phyloP scores from a whole-genome alignment of 2,888 invertebrate species.

The Scotopteryx bipunctaria region DNA sequence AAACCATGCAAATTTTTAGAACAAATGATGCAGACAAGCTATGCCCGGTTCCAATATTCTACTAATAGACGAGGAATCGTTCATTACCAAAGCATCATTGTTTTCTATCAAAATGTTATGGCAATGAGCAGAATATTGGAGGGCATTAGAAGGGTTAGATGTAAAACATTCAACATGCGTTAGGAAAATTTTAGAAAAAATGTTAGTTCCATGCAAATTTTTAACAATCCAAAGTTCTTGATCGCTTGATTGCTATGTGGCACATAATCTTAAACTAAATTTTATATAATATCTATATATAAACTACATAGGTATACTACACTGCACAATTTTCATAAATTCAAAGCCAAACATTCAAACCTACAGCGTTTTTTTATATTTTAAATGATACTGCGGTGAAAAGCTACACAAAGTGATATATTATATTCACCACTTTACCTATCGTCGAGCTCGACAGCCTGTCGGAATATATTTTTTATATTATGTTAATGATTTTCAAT shows the following conservation, averaged over 20 bases:
- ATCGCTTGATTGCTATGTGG: conserved; percentile 71
- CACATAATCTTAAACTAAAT: conserved; percentile 43
- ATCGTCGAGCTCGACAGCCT: conserved; percentile 65
- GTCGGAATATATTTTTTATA: conserved; percentile 44
- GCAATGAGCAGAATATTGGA: too few species aligned
- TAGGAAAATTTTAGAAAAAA: conserved; percentile 17
- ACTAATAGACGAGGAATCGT: too few species aligned
- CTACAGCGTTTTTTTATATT: conserved; percentile 2
- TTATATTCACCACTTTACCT: conserved; percentile 56
- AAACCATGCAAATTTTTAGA: conserved; percentile 28
- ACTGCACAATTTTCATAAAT: conserved; percentile 41
- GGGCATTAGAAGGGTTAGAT: conserved; percentile 4
- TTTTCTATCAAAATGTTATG: too few species aligned
- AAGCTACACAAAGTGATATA: conserved; percentile 39
- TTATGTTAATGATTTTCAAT: too few species aligned
- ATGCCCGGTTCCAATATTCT: not conserved
- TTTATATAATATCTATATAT: conserved; percentile 31
- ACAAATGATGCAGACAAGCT: conserved; percentile 25
- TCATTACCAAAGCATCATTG: too few species aligned
- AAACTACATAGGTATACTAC: conserved; percentile 34
- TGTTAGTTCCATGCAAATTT: conserved; percentile 35
- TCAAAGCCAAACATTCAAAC: conserved; percentile 40
- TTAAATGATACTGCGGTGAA: conserved; percentile 28
- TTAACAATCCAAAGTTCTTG: conserved; percentile 42
- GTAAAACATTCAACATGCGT: conserved; percentile 24